Conservation (phyloP, 2,888 invertebrate genomes). For the Himalopsyche tibetana region DNA sequence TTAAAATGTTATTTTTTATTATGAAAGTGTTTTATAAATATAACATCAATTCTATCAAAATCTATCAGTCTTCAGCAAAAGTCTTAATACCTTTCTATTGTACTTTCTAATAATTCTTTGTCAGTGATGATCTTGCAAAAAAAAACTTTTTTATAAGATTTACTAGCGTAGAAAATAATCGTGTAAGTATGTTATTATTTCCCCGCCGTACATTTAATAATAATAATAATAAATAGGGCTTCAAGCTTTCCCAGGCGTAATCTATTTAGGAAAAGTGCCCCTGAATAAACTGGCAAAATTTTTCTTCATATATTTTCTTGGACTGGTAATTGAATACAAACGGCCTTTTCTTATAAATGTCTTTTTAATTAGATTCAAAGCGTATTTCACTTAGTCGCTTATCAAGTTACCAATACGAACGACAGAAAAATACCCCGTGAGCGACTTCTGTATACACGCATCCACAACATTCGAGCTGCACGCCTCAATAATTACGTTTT, state of each 20-base stretch:
- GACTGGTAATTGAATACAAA: slow-evolving; percentile 39
- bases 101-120: neutral
- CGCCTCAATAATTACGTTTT: no score
- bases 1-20: neutral
- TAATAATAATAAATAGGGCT: slow-evolving; percentile 31
- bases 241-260: slow-evolving; percentile 10
- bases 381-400: slow-evolving; percentile 43
- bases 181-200: slow-evolving; percentile 36
- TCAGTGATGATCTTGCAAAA: neutral
- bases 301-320: slow-evolving; percentile 34
- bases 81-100: neutral
- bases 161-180: neutral
- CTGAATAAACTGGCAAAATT: slow-evolving; percentile 18
- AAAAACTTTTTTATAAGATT: neutral
- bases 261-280: slow-evolving; percentile 37
- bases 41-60: neutral
- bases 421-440: neutral
- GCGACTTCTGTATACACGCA: neutral
- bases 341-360: slow-evolving; percentile 33
- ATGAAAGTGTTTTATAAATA: no score
- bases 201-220: slow-evolving; percentile 14
- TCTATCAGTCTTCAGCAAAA: neutral
- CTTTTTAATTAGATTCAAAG: slow-evolving; percentile 43
- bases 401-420: slow-evolving; percentile 40
- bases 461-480: neutral